Conservation (phyloP, 1,140 invertebrate species). For the Octopus sinensis region DNA sequence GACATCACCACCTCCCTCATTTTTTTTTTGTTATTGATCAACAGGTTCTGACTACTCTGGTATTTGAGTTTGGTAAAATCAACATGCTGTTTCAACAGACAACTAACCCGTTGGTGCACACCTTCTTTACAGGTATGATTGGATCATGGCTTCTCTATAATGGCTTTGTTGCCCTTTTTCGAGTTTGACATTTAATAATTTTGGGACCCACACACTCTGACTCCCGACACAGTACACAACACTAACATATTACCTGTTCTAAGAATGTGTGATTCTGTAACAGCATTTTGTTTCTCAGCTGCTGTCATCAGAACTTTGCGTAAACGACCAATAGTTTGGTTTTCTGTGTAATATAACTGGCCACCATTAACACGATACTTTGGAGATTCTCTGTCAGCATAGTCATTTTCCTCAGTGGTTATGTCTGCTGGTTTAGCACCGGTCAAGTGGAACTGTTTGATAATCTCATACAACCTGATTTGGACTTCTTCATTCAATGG, state of each 20-base stretch:
- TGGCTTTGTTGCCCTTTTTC: too few species aligned
- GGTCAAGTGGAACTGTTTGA: background rate
- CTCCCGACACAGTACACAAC: too few species aligned
- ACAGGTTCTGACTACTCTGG: too few species aligned
- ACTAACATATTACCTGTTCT: background rate
- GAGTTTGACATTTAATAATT: too few species aligned
- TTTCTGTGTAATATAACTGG: constrained; percentile 19
- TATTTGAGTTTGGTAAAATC: too few species aligned
- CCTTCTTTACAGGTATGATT: too few species aligned
- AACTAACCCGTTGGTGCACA: too few species aligned
- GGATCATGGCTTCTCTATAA: too few species aligned
- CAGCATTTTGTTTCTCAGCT: constrained; percentile 18
- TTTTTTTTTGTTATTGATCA: too few species aligned
- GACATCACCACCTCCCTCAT: too few species aligned
- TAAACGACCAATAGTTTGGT: constrained; percentile 16
- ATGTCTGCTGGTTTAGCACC: background rate
- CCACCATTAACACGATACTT: constrained; percentile 23
- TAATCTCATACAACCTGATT: background rate
- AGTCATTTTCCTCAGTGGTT: background rate
- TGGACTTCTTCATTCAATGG: background rate
- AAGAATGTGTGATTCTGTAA: constrained; percentile 26
- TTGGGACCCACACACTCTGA: too few species aligned
- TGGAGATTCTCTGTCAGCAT: constrained; percentile 14
- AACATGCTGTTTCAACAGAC: too few species aligned
- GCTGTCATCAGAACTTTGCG: constrained; percentile 25